Conservation (phyloP, 2,797 vertebrate genomes). For the Poeciliopsis turneri region DNA sequence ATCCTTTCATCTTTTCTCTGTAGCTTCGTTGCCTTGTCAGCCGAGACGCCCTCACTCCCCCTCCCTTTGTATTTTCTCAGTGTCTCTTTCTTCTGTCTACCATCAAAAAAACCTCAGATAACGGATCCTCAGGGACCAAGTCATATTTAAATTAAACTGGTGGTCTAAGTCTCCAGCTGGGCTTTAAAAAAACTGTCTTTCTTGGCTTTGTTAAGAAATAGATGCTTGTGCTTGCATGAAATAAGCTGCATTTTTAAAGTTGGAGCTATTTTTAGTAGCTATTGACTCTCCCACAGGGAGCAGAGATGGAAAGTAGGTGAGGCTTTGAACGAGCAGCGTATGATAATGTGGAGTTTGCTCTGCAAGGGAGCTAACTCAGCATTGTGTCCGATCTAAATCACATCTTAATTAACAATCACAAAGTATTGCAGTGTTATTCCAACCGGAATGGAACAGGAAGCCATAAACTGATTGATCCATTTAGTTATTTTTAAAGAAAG, state of each 20-base stretch:
- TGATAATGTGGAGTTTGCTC: slow-evolving; percentile 50
- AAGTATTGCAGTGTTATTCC: slow-evolving; percentile 39
- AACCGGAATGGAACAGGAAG: slow-evolving; percentile 20
- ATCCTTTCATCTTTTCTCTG: slow-evolving; percentile 58
- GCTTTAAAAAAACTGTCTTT: slow-evolving; percentile 57
- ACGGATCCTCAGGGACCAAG: slow-evolving; percentile 62
- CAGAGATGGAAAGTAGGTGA: slow-evolving; percentile 72
- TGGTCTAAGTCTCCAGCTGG: slow-evolving; percentile 67
- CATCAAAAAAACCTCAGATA: slow-evolving; percentile 62
- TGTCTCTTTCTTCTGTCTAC: slow-evolving; percentile 60
- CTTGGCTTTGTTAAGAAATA: slow-evolving; percentile 75
- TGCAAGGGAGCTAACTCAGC: slow-evolving; percentile 60
- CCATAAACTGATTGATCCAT: not conserved
- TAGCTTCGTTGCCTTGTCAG: slow-evolving; percentile 42
- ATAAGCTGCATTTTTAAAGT: slow-evolving; percentile 71
- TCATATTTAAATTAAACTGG: slow-evolving; percentile 76
- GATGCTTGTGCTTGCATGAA: slow-evolving; percentile 66
- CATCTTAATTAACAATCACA: slow-evolving; percentile 71
- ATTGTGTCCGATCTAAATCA: slow-evolving; percentile 52
- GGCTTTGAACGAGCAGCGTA: slow-evolving; percentile 28
- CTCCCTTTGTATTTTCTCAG: slow-evolving; percentile 8
- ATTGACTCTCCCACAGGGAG: slow-evolving; percentile 60
- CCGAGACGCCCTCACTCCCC: slow-evolving; percentile 37
- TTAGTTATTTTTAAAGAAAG: not conserved
- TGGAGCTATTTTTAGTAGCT: slow-evolving; percentile 75